Base-by-base conservation (phyloP, 2,797 vertebrate species). In the Rhabdomys pumilio region DNA sequence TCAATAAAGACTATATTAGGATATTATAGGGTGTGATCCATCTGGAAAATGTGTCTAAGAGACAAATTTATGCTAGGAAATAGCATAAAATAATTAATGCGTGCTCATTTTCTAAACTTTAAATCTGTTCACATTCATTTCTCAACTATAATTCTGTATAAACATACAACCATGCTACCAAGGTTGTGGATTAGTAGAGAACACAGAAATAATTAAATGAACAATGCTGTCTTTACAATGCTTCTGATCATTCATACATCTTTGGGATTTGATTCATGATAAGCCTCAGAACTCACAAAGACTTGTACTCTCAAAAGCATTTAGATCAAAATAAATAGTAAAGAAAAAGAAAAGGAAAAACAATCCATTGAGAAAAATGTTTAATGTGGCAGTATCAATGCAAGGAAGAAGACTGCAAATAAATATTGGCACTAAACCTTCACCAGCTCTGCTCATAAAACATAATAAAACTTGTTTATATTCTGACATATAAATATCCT, bases 351-450 rank as follows among this genome's bases (percentile, higher is more conserved):
- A 47, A 72, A 19, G 61, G 14, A 67, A 88, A 9, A 44, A 81
- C 26, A 50, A 95, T 0, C 14, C 22, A 61, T 89, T 44, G 91
- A 6, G 10, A 38, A 47, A 88, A 88, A 80, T 83, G 83, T 97
- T 88, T 89, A 83, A 67, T 63, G 80, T 69, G 93, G 67, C 96
- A 95, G 1, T 90, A 84, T 19, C 72, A 44, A 6, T 65, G 14
- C 10, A 97, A 97, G 44, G 90, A n/a, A 57, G 38, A 96, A 93
- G 94, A 91, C 95, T 88, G 2, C 81, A 80, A 63, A 94, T 96
- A 97, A 97, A 4, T n/a, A 96, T 9, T 41, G 11, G 4, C 94
- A 31, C 61, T 76, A 96, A 93, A 92, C 97, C 29, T 96, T 95
- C 38, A 89, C 65, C 91, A 38, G 14, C 93, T 80, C 95, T 6